These are phyloP conservation scores for Furcifer pardalis DNA, from an alignment of 2,797 vertebrate genomes.

Conservation along the genomic window DNA sequence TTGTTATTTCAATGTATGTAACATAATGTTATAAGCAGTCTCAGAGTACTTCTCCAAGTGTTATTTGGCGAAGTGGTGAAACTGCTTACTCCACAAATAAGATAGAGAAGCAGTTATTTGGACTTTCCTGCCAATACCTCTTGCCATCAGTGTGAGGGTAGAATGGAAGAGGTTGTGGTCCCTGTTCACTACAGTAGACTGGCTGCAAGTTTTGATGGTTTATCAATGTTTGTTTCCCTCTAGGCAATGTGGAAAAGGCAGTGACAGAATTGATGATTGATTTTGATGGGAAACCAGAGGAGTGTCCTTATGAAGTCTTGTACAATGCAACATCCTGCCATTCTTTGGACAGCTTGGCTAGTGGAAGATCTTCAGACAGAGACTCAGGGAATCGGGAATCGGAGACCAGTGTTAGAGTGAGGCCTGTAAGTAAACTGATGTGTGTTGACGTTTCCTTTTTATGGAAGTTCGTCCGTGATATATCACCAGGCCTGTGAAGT, in stretches of 20 bases:
- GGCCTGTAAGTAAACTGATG: slow-evolving; percentile 70
- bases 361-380: slow-evolving; percentile 90
- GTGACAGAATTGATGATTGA: slow-evolving; percentile 85
- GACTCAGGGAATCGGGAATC: slow-evolving; percentile 85
- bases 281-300: slow-evolving; percentile 81
- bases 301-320: slow-evolving; percentile 92
- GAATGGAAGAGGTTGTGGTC: not conserved
- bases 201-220: not conserved
- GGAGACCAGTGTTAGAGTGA: slow-evolving; percentile 66
- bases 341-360: slow-evolving; percentile 93
- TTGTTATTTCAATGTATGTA: not conserved
- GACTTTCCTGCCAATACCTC: not conserved
- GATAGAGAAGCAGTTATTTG: not conserved
- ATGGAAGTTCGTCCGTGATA: slow-evolving; percentile 17
- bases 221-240: not conserved
- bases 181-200: not conserved
- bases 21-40: not conserved
- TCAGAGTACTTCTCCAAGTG: not conserved
- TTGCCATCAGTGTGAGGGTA: not conserved
- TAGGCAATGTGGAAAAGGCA: slow-evolving; percentile 85
- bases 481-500: slow-evolving; percentile 4
- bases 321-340: slow-evolving; percentile 95
- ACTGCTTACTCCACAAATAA: not conserved
- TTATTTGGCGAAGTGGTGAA: not conserved
- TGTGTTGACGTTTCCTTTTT: slow-evolving; percentile 23